Evolutionary conservation across 2,888 invertebrate species (phyloP).

Genomic region (Halictus quadricinctus): DNA sequence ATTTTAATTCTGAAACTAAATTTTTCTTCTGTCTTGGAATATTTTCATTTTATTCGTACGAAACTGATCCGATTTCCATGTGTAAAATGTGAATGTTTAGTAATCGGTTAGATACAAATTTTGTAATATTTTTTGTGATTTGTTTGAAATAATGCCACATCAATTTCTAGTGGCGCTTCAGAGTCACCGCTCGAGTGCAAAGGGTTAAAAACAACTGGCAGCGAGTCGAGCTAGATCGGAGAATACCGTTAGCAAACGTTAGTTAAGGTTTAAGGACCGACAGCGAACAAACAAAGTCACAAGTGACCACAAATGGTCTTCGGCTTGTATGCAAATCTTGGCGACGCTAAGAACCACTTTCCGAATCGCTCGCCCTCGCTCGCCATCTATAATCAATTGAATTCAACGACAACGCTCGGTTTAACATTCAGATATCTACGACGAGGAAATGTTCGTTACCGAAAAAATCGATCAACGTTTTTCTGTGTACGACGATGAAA

Average conservation of each 20-base stretch:
- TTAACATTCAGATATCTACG: slow-evolving; percentile 3
- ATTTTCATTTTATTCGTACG: too few species aligned
- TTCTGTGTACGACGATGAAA: background rate
- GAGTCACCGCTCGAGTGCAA: too few species aligned
- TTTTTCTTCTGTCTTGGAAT: too few species aligned
- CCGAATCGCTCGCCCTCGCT: background rate
- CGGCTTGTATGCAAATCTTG: background rate
- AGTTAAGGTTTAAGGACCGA: too few species aligned
- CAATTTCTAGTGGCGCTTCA: too few species aligned
- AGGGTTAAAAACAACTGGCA: background rate
- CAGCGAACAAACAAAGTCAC: background rate
- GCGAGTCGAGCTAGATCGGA: background rate
- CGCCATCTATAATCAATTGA: background rate
- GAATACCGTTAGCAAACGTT: background rate
- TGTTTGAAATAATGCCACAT: too few species aligned
- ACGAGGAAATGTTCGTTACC: background rate
- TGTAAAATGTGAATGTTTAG: too few species aligned
- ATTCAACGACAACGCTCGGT: slow-evolving; percentile 1
- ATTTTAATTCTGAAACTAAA: too few species aligned
- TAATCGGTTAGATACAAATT: too few species aligned
- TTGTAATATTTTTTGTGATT: too few species aligned
- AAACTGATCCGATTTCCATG: too few species aligned
- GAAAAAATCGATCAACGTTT: background rate
- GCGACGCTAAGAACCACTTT: background rate
- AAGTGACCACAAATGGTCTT: background rate